phyloP scores from a whole-genome alignment of 2,113 vertebrate genomes.

The Pelusios castaneus region DNA sequence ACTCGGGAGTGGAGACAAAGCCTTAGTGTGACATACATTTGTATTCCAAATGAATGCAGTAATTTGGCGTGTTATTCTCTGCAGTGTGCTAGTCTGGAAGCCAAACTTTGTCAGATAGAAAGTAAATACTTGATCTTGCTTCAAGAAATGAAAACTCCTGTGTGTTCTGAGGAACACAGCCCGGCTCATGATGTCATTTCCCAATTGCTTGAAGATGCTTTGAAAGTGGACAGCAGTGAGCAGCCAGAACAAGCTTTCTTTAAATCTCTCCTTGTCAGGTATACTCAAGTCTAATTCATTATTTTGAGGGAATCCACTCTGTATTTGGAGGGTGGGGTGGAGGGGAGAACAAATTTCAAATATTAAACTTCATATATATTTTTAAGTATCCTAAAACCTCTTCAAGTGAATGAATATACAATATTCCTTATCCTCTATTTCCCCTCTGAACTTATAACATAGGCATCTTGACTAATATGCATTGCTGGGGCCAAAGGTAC shows the following conservation, averaged over 20 bases:
- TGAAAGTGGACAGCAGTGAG: conserved; percentile 87
- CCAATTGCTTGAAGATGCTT: conserved; percentile 91
- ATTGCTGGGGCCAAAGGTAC: background rate
- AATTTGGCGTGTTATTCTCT: background rate
- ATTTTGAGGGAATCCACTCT: background rate
- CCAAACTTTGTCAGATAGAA: conserved; percentile 96
- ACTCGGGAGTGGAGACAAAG: no score
- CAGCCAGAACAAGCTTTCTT: conserved; percentile 87
- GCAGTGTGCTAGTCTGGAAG: conserved; percentile 91
- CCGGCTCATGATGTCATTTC: conserved; percentile 89
- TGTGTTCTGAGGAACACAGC: conserved; percentile 88
- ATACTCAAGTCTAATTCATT: background rate
- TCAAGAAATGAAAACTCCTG: conserved; percentile 91
- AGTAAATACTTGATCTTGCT: conserved; percentile 96
- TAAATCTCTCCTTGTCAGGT: conserved; percentile 94
- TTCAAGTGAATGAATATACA: background rate
- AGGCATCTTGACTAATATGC: background rate
- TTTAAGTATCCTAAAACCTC: background rate
- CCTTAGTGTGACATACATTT: background rate
- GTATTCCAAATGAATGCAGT: background rate
- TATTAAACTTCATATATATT: background rate
- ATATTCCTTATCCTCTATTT: background rate
- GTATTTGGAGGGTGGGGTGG: background rate
- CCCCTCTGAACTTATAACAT: background rate
- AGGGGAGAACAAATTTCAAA: background rate